Evolutionary conservation across 2,888 invertebrate genomes (phyloP), one percentile per base, ranked within the genome.

Genomic region (Synergus itoensis): DNA sequence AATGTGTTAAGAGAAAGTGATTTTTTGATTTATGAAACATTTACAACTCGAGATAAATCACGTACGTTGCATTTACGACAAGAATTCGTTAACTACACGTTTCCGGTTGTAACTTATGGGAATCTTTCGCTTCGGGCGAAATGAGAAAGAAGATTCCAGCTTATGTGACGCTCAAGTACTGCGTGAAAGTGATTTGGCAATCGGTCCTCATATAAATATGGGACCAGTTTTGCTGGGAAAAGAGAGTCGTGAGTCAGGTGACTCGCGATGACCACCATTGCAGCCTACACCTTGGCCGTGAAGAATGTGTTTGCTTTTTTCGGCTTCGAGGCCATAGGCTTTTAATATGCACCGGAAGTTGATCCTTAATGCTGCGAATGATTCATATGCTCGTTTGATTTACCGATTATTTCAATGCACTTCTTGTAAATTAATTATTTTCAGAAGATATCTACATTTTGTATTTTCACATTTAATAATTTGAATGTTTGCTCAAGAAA

Each of bases 131-230:
- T n/a, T 73, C 14, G 48, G 43, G 43, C 41, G 1, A 14, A 43
- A 67, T 43, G 43, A 43, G 21, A 43, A 67, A 36, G 73, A 73
- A 53, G 73, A 73, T 73, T 28, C 36, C 48, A 65, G 18, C 40
- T 45, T 69, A 45, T 69, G 67, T 21, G 36, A 73, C 53, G 48
- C 28, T 11, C 18, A 36, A 28, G 36, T 64, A 62, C 53, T 76
- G 63, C 82, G 86, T 84, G 87, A 87, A 87, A 87, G 86, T 81
- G 83, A 83, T 82, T 83, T 77, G 80, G 84, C 79, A 81, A 82
- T 83, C 75, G 76, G 76, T 76, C 60, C 45, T 21, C 48, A 21
- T 65, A 76, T 80, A 81, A 40, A 43, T 57, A 64, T n/a, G 53
- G 43, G 78, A 64, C 73, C 57, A 78, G 64, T 60, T 65, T 62